Evolutionary conservation across 2,888 invertebrate genomes (phyloP), one percentile per base, ranked within the genome.

Genomic region (Andrena minutula): DNA sequence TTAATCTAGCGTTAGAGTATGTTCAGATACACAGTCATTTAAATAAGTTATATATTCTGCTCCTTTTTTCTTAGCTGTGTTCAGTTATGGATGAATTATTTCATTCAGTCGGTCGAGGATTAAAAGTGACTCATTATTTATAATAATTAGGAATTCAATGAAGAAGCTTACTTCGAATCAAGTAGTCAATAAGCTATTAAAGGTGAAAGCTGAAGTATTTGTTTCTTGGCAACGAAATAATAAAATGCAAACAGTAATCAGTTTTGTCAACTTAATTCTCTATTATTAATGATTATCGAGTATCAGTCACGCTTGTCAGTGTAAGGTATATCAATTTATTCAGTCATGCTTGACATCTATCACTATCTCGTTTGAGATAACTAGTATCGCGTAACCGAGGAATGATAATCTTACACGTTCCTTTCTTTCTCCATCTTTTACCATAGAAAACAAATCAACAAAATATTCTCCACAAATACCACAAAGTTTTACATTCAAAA

Each of bases 231-330:
- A 26, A 26, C 10, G 2, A 16, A 23, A 64, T 26, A 64, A 23
- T 12, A 12, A 56, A 4, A 35, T 6, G 41, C 28, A 69, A 69
- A 64, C 35, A n/a, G 16, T 64, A 72, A 64, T 72, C 64, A 28
- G 28, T 73, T 65, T 10, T 2, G 12, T 65, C 64, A 28, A 35
- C 10, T 65, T 56, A 56, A 73, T 73, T 56, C 35, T 35, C 32
- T 64, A 26, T 53, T 72, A 72, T 64, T 64, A 35, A 72, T 32
- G 63, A 51, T 49, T 61, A 60, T 20, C 32, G n/a, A 26, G 47
- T 68, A 60, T 53, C 41, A 23, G 63, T 7, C 16, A 32, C 16
- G 53, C 30, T 20, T 49, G 35, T 69, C 60, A 41, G 2, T 20
- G 26, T 51, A 26, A 12, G 16, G 32, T 3, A 28, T 61, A 61